Percentiles rank a stretch among this genome's conserved stretches.
Evolutionary conservation across 1,140 invertebrate species (phyloP).

Genomic region (Dysdera silvatica): DNA sequence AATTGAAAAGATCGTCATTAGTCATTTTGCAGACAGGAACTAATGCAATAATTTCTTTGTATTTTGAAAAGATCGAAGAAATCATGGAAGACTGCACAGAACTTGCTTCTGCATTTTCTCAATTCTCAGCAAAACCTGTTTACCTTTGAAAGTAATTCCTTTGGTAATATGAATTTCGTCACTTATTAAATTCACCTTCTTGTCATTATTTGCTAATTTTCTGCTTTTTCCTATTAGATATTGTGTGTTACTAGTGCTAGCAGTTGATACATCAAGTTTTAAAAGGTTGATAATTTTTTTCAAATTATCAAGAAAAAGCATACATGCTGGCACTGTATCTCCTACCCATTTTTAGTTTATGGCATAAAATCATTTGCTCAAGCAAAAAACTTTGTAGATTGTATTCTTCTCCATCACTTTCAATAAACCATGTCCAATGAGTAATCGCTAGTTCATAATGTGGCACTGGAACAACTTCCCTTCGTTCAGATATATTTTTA

Average conservation of each 20-base stretch:
- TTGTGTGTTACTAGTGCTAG: background rate
- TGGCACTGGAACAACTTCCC: no score
- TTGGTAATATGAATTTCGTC: slow-evolving; percentile 1
- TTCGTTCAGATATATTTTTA: no score
- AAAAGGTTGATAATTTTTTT: no score
- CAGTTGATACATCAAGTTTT: no score
- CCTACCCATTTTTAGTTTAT: no score
- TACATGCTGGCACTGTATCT: no score
- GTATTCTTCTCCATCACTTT: no score
- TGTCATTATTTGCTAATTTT: background rate
- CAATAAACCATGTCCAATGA: no score
- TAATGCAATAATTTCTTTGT: slow-evolving; percentile 1
- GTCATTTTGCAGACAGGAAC: background rate
- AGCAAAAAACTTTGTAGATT: no score
- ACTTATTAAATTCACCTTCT: background rate
- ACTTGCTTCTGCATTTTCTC: background rate
- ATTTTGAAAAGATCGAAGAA: background rate
- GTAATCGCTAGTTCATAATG: no score
- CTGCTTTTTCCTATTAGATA: background rate
- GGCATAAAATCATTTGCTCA: no score
- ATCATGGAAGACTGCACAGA: slow-evolving; percentile 5
- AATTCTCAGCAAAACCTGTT: slow-evolving; percentile 2
- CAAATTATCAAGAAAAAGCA: no score
- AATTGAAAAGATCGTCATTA: background rate
- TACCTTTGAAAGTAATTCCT: background rate